Conservation (phyloP, 2,113 vertebrate genomes). For the Ailuropoda melanoleuca region DNA sequence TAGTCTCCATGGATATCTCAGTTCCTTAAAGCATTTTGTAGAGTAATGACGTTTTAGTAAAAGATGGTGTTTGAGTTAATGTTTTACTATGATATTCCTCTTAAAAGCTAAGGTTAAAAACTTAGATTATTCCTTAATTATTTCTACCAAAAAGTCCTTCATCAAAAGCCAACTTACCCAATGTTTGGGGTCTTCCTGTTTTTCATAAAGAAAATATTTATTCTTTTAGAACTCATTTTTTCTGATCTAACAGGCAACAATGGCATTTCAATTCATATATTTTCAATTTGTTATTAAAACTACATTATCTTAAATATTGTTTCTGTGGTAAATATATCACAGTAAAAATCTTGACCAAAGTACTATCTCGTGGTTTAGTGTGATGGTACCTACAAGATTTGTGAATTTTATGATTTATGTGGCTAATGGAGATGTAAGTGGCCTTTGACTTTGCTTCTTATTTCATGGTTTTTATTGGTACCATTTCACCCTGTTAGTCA, state of each 20-base stretch:
- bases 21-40: background rate
- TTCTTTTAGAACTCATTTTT: background rate
- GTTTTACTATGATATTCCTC: background rate
- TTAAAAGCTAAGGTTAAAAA: background rate
- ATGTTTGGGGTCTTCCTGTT: background rate
- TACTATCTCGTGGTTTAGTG: background rate
- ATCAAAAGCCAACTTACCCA: background rate
- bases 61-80: background rate
- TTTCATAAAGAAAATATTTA: background rate
- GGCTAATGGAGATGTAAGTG: background rate
- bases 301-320: background rate
- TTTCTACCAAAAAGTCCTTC: background rate
- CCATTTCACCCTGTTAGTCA: background rate
- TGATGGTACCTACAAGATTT: background rate
- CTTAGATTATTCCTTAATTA: background rate
- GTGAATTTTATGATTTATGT: background rate
- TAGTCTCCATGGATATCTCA: slow-evolving; percentile 42
- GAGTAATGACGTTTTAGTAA: background rate
- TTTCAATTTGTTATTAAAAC: slow-evolving; percentile 11
- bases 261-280: background rate
- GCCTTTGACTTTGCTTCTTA: background rate
- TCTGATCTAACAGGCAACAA: background rate
- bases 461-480: background rate
- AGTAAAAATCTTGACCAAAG: background rate
- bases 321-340: background rate